Base-by-base conservation (phyloP, 2,888 invertebrate genomes). In the Platypus cylindrus region DNA sequence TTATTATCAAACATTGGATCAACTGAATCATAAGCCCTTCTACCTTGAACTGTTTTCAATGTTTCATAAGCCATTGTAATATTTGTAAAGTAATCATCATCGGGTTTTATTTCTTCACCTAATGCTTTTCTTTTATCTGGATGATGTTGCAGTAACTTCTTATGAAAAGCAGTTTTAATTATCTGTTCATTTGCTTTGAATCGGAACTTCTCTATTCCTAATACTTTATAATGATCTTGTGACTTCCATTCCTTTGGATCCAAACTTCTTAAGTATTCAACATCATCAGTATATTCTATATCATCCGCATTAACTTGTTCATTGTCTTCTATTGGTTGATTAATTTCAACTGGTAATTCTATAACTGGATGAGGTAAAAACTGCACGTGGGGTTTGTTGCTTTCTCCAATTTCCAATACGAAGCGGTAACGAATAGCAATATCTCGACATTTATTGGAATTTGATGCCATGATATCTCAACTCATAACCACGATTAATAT, bases 171-270 rank as follows among this genome's bases (percentile, higher is more conserved):
- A 53, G 80, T 78, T 60, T 91, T 90, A 43, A 98, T 90, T 51
- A 94, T 84, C 39, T 91, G 89, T 48, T 91, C 87, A 1, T 84
- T 79, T 0, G 97, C 94, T 59, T 76, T 77, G 59, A 77, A 76
- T 38, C 98, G 73, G 32, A 82, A 63, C 42, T 78, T 76, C 49
- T 77, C 78, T 50, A 99, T 71, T 32, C 98, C 97, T 40, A 98
- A 66, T 11, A 99, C 93, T 22, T 82, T 83, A 63, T 97, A 97
- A 61, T 97, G 97, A 62, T 97, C 97, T 65, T 97, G 95, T 51
- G 86, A 78, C 68, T 94, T 95, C 94, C 94, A 97, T 53, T 91
- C 85, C 60, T 86, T 91, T 2, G 95, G 95, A 64, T 95, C 89
- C 45, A 95, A 66, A 40, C 85, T 85, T 45, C 84, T 71, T 42